phyloP scores from a whole-genome alignment of 1,140 invertebrate genomes.

The Globodera rostochiensis region DNA sequence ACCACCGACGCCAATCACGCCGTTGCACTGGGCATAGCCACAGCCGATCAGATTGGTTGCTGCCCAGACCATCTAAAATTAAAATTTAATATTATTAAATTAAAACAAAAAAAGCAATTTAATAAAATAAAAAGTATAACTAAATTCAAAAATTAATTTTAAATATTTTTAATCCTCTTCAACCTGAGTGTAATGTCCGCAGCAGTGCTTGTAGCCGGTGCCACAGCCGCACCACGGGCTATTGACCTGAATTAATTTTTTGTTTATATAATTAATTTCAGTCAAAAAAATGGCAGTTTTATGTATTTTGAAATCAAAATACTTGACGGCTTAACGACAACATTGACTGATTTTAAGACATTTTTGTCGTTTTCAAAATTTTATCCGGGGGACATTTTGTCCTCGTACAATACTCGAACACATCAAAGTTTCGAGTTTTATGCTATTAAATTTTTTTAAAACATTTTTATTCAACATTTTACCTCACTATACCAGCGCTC shows the following conservation, averaged over 20 bases:
- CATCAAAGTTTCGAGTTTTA: too few species aligned
- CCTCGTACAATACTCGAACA: too few species aligned
- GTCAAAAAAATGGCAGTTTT: too few species aligned
- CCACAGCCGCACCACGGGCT: slow-evolving; percentile 63
- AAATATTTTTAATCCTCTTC: slow-evolving; percentile 18
- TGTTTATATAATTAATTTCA: too few species aligned
- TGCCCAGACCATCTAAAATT: slow-evolving; percentile 65
- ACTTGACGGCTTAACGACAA: too few species aligned
- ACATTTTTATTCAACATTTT: not conserved
- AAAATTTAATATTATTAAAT: slow-evolving; percentile 19
- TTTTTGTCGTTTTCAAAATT: too few species aligned
- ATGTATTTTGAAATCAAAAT: too few species aligned
- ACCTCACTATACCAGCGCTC: slow-evolving; percentile 61
- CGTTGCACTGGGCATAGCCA: slow-evolving; percentile 60
- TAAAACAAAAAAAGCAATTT: not conserved
- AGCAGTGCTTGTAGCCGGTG: slow-evolving; percentile 65
- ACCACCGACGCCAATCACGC: slow-evolving; percentile 55
- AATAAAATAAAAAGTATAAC: not conserved
- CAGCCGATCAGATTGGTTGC: slow-evolving; percentile 62
- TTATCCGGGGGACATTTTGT: too few species aligned
- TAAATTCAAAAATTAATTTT: not conserved
- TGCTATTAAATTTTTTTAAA: not conserved
- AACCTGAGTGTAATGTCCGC: slow-evolving; percentile 65
- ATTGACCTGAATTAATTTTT: slow-evolving; percentile 41
- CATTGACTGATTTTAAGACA: too few species aligned